Percentiles rank a stretch among this genome's conserved stretches.
These are phyloP conservation scores for Mastomys natalensis DNA, from an alignment of 2,113 vertebrate species.

Conservation along the genomic window DNA sequence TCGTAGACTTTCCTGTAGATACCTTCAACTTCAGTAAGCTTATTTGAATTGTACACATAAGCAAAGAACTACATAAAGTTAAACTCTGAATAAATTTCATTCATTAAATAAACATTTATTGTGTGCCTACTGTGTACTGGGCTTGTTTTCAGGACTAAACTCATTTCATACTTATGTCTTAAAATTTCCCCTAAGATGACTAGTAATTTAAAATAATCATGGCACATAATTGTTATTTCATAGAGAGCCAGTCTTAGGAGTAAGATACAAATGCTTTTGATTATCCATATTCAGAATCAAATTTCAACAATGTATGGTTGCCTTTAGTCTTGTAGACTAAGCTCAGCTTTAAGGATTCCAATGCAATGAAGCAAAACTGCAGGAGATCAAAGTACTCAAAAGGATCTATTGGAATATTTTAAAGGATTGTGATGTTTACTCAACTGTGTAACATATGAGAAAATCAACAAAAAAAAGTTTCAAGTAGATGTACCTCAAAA, in stretches of 20 bases:
- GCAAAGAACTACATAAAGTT: neutral
- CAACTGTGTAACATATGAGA: neutral
- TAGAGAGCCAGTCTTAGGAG: neutral
- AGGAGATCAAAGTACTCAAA: conserved; percentile 48
- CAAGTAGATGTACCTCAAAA: conserved; percentile 1
- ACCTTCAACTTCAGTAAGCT: neutral
- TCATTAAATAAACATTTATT: conserved; percentile 22
- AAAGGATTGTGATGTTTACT: conserved; percentile 49
- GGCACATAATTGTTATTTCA: conserved; percentile 1
- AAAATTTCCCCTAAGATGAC: neutral
- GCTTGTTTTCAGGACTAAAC: neutral
- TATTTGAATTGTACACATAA: neutral
- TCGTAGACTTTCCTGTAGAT: neutral
- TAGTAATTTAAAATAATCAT: neutral
- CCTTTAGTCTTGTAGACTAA: conserved; percentile 42
- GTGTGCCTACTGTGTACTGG: neutral
- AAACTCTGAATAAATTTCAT: conserved; percentile 15
- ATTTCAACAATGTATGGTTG: conserved; percentile 30
- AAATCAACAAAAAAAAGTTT: conserved; percentile 18
- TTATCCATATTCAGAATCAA: conserved; percentile 31
- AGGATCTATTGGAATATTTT: conserved; percentile 28
- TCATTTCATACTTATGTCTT: conserved; percentile 19
- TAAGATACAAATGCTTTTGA: conserved; percentile 51
- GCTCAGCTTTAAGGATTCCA: conserved; percentile 55
- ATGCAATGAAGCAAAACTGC: conserved; percentile 43